Percentiles rank a stretch among this genome's conserved stretches.
Evolutionary conservation across 2,113 vertebrate species (phyloP).

Genomic region (Psilopsiagon aymara): DNA sequence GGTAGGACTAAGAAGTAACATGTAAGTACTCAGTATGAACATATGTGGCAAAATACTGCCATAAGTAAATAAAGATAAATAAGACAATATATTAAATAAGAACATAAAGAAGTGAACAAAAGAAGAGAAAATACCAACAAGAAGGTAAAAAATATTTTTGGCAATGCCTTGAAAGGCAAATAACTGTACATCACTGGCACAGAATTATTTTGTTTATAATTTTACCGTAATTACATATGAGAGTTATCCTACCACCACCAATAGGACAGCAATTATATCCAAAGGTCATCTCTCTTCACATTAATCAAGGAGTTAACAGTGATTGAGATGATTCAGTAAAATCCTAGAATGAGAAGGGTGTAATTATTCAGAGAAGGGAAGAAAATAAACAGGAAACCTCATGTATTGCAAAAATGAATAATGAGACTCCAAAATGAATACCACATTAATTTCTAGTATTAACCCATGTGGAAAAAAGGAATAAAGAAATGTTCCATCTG

Average conservation of each 20-base stretch:
- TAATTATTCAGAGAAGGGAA: neutral
- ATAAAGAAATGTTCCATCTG: neutral
- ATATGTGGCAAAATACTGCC: neutral
- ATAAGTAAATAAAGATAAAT: neutral
- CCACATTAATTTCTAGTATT: neutral
- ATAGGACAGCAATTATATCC: neutral
- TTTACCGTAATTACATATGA: neutral
- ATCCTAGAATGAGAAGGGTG: neutral
- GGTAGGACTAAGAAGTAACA: neutral
- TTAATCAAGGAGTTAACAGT: constrained; percentile 28
- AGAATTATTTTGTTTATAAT: neutral
- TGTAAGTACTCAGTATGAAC: neutral
- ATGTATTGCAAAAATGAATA: neutral
- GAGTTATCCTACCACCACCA: neutral
- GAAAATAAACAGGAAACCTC: neutral
- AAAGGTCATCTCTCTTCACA: constrained; percentile 44
- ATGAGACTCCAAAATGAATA: neutral
- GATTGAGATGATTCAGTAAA: neutral
- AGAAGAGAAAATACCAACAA: neutral
- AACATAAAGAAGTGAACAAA: neutral
- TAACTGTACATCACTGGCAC: neutral
- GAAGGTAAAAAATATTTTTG: neutral
- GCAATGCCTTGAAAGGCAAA: neutral
- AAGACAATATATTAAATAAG: neutral
- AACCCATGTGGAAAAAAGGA: rapidly evolving